phyloP scores from a whole-genome alignment of 1,140 invertebrate genomes.

The Drosophila prosaltans region DNA sequence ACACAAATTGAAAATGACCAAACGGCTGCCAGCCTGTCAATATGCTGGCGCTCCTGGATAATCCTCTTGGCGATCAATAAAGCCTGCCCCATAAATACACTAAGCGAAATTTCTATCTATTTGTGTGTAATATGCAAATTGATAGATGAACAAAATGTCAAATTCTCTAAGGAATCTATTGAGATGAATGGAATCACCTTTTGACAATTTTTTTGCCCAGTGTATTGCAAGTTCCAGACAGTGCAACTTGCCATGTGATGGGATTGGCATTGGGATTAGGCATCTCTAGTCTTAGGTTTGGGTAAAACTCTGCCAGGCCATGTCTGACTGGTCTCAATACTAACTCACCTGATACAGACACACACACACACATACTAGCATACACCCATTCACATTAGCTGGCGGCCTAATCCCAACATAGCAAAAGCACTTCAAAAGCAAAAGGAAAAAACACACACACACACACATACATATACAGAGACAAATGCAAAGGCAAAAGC shows the following conservation, averaged over 20 bases:
- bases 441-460: conserved; percentile 31
- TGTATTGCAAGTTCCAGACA: conserved; percentile 22
- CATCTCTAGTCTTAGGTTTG: conserved; percentile 47
- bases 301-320: conserved; percentile 44
- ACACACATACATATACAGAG: too few species aligned
- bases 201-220: conserved; percentile 33
- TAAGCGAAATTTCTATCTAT: conserved; percentile 17
- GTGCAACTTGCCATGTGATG: conserved; percentile 63
- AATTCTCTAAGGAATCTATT: too few species aligned
- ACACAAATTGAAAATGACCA: conserved; percentile 78
- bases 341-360: conserved; percentile 57
- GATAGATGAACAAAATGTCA: too few species aligned
- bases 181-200: not conserved
- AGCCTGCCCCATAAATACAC: conserved; percentile 43
- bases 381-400: conserved; percentile 57
- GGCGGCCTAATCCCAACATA: conserved; percentile 71
- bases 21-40: conserved; percentile 56
- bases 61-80: conserved; percentile 78
- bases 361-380: conserved; percentile 31
- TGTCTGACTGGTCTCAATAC: conserved; percentile 46
- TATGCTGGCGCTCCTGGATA: conserved; percentile 70
- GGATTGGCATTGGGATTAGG: conserved; percentile 77
- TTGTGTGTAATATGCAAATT: not conserved
- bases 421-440: conserved; percentile 69
- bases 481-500: conserved; percentile 21